Evolutionary conservation across 2,113 vertebrate genomes (phyloP).

Genomic region (Laterallus jamaicensis): DNA sequence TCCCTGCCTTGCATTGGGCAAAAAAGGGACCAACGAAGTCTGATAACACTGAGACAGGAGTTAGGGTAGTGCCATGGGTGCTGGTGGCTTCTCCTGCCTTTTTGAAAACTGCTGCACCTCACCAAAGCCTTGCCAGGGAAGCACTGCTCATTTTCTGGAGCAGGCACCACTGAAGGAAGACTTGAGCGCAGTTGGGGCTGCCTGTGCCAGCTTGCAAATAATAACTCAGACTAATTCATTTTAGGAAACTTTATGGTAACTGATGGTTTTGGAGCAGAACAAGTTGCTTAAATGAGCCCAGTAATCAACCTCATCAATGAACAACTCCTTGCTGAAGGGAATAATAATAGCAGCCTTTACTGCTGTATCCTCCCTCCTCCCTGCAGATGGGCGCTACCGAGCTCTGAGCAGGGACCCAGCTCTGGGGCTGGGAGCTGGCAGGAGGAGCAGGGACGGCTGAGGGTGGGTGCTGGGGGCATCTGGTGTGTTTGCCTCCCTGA

Average conservation of each 20-base stretch:
- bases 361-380: neutral
- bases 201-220: neutral
- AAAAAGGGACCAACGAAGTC: neutral
- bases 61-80: neutral
- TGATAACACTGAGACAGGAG: neutral
- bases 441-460: neutral
- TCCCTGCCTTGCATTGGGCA: neutral
- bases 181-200: neutral
- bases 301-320: slow-evolving; percentile 14
- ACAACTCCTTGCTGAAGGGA: neutral
- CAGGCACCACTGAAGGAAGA: neutral
- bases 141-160: neutral
- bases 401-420: neutral
- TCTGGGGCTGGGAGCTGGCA: neutral
- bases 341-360: neutral
- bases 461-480: neutral
- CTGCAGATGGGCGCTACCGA: neutral
- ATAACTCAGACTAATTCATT: slow-evolving; percentile 12
- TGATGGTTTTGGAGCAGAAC: neutral
- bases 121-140: neutral
- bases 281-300: slow-evolving; percentile 21
- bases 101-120: neutral
- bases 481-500: too few relatives aligned
- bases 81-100: fast-evolving
- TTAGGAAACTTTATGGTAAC: slow-evolving; percentile 1